phyloP scores from a whole-genome alignment of 2,888 invertebrate genomes.

The Aleiodes alternator region DNA sequence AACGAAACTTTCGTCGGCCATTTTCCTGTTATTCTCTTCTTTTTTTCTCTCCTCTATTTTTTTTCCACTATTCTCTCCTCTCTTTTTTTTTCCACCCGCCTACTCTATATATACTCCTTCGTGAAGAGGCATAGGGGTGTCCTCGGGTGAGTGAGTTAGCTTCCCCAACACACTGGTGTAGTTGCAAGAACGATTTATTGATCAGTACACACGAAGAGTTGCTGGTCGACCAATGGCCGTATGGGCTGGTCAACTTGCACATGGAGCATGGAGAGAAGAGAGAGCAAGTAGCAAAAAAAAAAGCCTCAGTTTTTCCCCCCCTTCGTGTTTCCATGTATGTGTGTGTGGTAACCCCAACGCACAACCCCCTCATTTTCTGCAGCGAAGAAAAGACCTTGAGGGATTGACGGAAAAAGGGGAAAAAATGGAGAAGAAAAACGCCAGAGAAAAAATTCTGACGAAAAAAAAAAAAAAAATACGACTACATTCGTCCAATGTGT shows the following conservation, averaged over 20 bases:
- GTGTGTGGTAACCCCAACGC: constrained; percentile 55
- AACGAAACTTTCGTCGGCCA: constrained; percentile 44
- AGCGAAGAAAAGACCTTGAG: neutral
- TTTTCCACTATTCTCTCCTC: constrained; percentile 14
- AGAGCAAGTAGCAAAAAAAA: neutral
- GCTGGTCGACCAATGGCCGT: constrained; percentile 65
- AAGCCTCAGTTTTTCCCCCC: constrained; percentile 58
- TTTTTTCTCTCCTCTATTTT: neutral
- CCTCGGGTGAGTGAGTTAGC: constrained; percentile 51
- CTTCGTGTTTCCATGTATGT: constrained; percentile 49
- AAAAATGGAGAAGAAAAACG: too few relatives aligned
- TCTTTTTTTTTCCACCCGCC: constrained; percentile 26
- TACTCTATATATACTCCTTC: constrained; percentile 33
- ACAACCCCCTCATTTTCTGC: constrained; percentile 42
- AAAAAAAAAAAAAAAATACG: constrained; percentile 2
- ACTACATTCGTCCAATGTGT: constrained; percentile 13
- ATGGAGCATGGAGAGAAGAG: constrained; percentile 21
- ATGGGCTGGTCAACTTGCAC: constrained; percentile 50
- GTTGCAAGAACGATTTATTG: constrained; percentile 73
- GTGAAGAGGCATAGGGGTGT: constrained; percentile 47
- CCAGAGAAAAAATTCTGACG: neutral
- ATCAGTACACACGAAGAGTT: constrained; percentile 61
- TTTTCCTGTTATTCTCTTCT: neutral
- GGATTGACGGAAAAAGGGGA: neutral
- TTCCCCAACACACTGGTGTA: constrained; percentile 41